These are phyloP conservation scores for Napeogenes sylphis DNA, from an alignment of 2,888 invertebrate genomes.

Conservation along the genomic window DNA sequence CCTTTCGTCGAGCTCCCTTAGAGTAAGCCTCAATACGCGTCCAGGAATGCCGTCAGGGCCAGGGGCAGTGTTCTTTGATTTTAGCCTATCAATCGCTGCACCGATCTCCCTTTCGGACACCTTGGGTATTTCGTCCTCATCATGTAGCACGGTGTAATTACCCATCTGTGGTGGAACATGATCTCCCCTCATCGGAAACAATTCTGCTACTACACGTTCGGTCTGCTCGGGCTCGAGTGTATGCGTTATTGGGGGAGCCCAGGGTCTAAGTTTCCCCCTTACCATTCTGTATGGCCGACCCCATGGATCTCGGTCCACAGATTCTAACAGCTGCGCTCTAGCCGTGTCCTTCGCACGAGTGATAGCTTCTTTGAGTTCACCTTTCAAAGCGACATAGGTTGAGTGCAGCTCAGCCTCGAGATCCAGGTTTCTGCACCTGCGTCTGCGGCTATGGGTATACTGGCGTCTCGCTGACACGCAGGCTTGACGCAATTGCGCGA, in stretches of 20 bases:
- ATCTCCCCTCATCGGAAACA: too few species aligned
- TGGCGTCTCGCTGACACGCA: conserved; percentile 19
- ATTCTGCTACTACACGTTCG: background rate
- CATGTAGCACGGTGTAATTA: too few species aligned
- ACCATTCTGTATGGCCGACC: conserved; percentile 25
- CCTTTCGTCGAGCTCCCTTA: conserved; percentile 8
- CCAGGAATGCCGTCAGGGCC: conserved; percentile 23
- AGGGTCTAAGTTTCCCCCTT: conserved; percentile 22
- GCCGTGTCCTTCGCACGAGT: conserved; percentile 10
- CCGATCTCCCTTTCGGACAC: conserved; percentile 1
- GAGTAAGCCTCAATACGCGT: conserved; percentile 11
- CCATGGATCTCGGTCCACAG: conserved; percentile 18
- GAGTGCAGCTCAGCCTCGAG: conserved; percentile 4
- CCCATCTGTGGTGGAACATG: too few species aligned
- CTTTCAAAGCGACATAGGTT: conserved; percentile 8
- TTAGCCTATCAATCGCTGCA: conserved; percentile 3
- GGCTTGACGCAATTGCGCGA: conserved; percentile 9
- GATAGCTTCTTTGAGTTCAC: conserved; percentile 12
- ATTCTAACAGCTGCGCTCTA: conserved; percentile 18
- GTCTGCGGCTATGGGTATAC: conserved; percentile 13
- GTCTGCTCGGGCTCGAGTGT: conserved; percentile 16
- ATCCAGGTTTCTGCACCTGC: conserved; percentile 3
- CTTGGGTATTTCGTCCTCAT: background rate
- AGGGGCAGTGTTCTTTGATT: conserved; percentile 16
- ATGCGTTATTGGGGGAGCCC: conserved; percentile 26